Evolutionary conservation across 2,113 vertebrate species (phyloP).

Genomic region (Lasiurus borealis): DNA sequence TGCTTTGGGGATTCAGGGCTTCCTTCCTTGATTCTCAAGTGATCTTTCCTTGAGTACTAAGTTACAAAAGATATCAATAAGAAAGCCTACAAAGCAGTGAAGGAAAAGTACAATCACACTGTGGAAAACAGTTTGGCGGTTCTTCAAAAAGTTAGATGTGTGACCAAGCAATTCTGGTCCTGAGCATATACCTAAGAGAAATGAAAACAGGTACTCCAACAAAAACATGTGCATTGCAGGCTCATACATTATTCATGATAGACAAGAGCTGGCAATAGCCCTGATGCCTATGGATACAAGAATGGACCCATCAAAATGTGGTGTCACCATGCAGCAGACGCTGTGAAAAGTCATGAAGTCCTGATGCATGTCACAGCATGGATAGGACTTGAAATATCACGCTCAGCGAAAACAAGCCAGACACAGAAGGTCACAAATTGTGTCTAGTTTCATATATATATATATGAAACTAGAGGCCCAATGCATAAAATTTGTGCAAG

Average conservation of each 20-base stretch:
- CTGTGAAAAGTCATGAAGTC: neutral
- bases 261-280: neutral
- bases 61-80: neutral
- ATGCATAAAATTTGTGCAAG: too few relatives aligned
- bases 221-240: neutral
- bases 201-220: neutral
- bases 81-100: neutral
- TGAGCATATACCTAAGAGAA: neutral
- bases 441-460: neutral
- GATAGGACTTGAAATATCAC: neutral
- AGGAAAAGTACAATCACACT: neutral
- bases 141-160: neutral
- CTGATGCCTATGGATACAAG: neutral
- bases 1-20: neutral
- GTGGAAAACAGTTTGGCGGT: neutral
- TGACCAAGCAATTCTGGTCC: neutral
- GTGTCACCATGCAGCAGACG: neutral
- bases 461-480: neutral
- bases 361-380: rapidly evolving
- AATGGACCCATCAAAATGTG: neutral
- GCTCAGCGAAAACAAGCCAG: neutral
- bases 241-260: neutral
- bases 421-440: neutral
- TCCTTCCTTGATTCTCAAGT: neutral
- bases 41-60: neutral